phyloP scores from a whole-genome alignment of 2,797 vertebrate genomes.

The Pseudotriccus pelzelni region DNA sequence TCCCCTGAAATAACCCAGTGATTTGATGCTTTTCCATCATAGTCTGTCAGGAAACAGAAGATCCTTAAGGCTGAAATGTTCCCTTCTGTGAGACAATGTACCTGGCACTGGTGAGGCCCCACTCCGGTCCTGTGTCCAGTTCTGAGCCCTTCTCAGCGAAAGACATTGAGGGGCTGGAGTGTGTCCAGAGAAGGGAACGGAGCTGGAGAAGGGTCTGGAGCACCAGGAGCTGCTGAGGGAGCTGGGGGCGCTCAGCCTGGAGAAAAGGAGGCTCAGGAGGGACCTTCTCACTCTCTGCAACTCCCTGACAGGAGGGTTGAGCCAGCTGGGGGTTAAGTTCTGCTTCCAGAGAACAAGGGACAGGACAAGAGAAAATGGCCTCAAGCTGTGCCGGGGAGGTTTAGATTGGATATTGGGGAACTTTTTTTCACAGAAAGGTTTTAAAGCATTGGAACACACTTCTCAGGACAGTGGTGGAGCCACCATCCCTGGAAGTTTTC shows the following conservation, averaged over 20 bases:
- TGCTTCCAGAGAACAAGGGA: not conserved
- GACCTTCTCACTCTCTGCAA: not conserved
- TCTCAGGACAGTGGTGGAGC: not conserved
- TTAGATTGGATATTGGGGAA: not conserved
- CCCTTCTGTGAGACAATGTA: not conserved
- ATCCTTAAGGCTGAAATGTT: not conserved
- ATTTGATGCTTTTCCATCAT: not conserved
- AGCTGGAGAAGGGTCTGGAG: not conserved
- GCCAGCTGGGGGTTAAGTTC: not conserved
- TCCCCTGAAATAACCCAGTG: not conserved
- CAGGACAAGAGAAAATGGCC: not conserved
- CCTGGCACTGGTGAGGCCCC: not conserved
- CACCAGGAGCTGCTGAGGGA: not conserved
- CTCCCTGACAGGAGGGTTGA: not conserved
- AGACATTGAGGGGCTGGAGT: not conserved
- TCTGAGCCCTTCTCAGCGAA: not conserved
- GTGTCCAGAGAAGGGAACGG: not conserved
- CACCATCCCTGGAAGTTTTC: not conserved
- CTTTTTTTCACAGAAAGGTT: not conserved
- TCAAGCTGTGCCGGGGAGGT: not conserved
- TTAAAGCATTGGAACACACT: not conserved
- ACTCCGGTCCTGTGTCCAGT: not conserved
- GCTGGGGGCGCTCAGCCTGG: not conserved
- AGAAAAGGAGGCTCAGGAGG: not conserved
- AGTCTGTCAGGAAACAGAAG: fast-evolving